Evolutionary conservation across 2,888 invertebrate genomes (phyloP).

Genomic region (Hylaea fasciaria): DNA sequence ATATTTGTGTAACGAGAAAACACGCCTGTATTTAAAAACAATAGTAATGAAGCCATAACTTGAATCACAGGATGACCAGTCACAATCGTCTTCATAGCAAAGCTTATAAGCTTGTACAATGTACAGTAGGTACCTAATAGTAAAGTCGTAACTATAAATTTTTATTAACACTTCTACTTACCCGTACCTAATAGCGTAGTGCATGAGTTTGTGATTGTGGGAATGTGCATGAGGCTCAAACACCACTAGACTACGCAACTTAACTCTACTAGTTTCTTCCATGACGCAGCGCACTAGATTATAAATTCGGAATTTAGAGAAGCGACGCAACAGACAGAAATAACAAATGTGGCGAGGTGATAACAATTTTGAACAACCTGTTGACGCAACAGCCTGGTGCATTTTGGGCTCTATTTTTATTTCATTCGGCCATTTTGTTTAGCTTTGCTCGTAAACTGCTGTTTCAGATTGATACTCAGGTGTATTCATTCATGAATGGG

Average conservation of each 20-base stretch:
- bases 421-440: constrained; percentile 33
- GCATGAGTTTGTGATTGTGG: constrained; percentile 44
- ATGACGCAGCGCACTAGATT: no score
- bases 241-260: neutral
- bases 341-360: no score
- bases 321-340: no score
- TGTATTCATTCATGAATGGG: constrained; percentile 24
- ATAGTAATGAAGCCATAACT: no score
- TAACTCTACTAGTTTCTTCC: no score
- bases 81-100: no score
- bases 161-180: constrained; percentile 54
- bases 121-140: constrained; percentile 52
- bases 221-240: constrained; percentile 39
- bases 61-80: no score
- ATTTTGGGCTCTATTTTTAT: constrained; percentile 37
- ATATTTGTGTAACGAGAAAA: no score
- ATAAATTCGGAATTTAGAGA: no score
- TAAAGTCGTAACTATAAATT: constrained; percentile 56
- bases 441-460: constrained; percentile 28
- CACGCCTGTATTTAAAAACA: no score
- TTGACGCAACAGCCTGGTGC: neutral
- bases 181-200: constrained; percentile 52
- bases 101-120: no score
- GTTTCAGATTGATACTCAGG: constrained; percentile 12
- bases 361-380: no score